Conservation (phyloP, 2,797 vertebrate species). For the Paramormyrops hopkinsi region DNA sequence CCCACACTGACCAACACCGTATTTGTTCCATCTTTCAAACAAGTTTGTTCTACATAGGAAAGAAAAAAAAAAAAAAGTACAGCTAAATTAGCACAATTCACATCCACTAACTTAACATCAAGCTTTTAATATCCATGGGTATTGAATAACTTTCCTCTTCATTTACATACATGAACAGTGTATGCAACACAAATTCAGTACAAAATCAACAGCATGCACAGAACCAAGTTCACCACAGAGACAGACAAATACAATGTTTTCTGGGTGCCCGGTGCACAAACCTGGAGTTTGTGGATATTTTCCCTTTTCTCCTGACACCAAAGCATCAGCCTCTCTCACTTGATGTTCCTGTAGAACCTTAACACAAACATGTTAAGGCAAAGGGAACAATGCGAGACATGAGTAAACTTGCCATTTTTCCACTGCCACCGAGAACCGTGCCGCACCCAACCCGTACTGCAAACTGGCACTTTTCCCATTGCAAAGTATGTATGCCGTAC, state of each 20-base stretch:
- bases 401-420: not conserved
- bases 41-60: constrained; percentile 39
- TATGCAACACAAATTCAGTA: not conserved
- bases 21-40: constrained; percentile 63
- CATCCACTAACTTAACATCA: not conserved
- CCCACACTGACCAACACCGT: constrained; percentile 48
- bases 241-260: not conserved
- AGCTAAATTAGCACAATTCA: not conserved
- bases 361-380: not conserved
- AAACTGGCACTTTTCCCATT: not conserved
- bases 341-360: constrained; percentile 57
- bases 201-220: not conserved
- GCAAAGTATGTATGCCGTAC: not conserved
- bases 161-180: not conserved
- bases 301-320: constrained; percentile 43
- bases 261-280: constrained; percentile 26
- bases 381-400: not conserved
- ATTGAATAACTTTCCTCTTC: not conserved
- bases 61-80: not conserved
- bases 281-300: constrained; percentile 41
- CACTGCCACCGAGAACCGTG: not conserved
- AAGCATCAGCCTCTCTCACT: constrained; percentile 28
- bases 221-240: not conserved
- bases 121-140: not conserved
- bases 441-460: not conserved